Conservation (phyloP, 92 coral and sea anemone species). For the Porites cylindrica region DNA sequence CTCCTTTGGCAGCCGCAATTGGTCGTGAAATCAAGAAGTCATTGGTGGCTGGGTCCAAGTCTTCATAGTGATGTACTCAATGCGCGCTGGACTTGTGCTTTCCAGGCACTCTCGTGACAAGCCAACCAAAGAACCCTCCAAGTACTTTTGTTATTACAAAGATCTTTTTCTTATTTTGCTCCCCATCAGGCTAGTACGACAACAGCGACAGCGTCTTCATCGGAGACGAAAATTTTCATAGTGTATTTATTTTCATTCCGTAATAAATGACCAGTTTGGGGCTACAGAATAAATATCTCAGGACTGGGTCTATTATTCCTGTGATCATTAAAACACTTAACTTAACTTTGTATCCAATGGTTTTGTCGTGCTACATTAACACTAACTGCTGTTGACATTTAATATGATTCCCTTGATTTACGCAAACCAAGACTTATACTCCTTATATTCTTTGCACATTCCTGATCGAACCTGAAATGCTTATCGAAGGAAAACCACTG, state of each 20-base stretch:
- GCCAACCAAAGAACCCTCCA: no score
- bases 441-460: no score
- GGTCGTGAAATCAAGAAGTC: slow-evolving; percentile 93
- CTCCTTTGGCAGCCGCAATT: slow-evolving; percentile 93
- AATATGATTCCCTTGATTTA: no score
- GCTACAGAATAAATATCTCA: not conserved
- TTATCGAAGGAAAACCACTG: no score
- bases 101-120: not conserved
- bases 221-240: not conserved
- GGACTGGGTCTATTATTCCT: not conserved
- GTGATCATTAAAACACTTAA: not conserved
- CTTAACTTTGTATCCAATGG: not conserved
- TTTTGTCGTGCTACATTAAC: not conserved
- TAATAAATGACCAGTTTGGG: not conserved
- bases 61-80: not conserved
- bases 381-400: no score
- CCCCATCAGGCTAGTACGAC: no score
- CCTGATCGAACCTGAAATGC: no score
- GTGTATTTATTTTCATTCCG: not conserved
- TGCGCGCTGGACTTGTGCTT: slow-evolving; percentile 24
- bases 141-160: no score
- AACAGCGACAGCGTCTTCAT: no score
- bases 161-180: no score
- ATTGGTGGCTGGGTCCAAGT: slow-evolving; percentile 35
- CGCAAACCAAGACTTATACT: no score